Conservation (phyloP, 2,888 invertebrate species). For the Caenorhabditis sinica region DNA sequence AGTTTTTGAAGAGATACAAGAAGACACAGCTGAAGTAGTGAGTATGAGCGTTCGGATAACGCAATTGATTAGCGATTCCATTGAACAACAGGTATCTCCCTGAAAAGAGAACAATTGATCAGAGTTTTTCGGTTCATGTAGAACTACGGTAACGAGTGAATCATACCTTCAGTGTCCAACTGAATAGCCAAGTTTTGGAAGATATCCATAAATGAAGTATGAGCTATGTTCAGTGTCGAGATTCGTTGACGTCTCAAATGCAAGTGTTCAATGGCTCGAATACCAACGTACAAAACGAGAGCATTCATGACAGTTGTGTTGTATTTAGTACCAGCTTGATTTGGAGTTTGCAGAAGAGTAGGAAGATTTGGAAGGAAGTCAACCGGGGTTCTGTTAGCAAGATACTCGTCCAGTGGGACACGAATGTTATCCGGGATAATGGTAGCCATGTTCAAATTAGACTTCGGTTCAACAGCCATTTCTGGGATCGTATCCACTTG, state of each 20-base stretch:
- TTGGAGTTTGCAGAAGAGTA: conserved; percentile 81
- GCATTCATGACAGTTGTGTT: conserved; percentile 98
- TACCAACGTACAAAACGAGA: conserved; percentile 95
- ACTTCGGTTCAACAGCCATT: conserved; percentile 82
- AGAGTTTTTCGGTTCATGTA: not conserved
- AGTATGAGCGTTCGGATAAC: conserved; percentile 99
- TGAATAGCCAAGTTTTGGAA: conserved; percentile 99
- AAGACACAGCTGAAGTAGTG: conserved; percentile 99
- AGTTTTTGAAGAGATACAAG: conserved; percentile 94
- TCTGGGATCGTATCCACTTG: conserved; percentile 83
- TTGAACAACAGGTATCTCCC: conserved; percentile 95
- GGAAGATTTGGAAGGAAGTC: conserved; percentile 85
- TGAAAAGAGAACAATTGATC: conserved; percentile 75
- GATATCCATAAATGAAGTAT: conserved; percentile 99
- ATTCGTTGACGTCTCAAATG: conserved; percentile 94
- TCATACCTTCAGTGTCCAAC: conserved; percentile 94
- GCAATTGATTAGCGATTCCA: conserved; percentile 97
- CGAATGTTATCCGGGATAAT: conserved; percentile 79
- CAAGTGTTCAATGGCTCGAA: conserved; percentile 91
- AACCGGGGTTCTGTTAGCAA: conserved; percentile 88
- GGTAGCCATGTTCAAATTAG: conserved; percentile 77
- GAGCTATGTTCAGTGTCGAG: conserved; percentile 97
- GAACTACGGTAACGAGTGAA: not conserved
- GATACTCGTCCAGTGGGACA: conserved; percentile 94
- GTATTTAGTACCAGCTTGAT: conserved; percentile 92